Evolutionary conservation across 2,888 invertebrate species (phyloP).

Genomic region (Diplazon laetatorius): DNA sequence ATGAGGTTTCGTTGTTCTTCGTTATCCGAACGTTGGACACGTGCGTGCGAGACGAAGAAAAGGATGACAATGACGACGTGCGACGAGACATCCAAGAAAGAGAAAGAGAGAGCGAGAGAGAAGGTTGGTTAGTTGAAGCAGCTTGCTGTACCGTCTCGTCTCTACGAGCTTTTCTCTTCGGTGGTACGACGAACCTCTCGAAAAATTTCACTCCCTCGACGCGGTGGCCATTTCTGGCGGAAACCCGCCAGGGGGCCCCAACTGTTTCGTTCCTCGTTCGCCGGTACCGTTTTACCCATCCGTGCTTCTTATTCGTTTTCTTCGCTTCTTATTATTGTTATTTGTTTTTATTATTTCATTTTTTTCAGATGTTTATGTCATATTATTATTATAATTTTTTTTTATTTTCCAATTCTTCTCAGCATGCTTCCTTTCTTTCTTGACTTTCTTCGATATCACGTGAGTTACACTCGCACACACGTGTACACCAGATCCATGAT

Average conservation of each 20-base stretch:
- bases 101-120: too few relatives aligned
- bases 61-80: background rate
- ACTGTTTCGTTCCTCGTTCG: slow-evolving; percentile 15
- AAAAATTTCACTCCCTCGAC: slow-evolving; percentile 61
- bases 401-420: slow-evolving; percentile 27
- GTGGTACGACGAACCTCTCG: slow-evolving; percentile 60
- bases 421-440: slow-evolving; percentile 3
- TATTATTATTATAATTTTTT: slow-evolving; percentile 15
- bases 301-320: slow-evolving; percentile 53
- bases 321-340: slow-evolving; percentile 58
- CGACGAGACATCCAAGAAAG: slow-evolving; percentile 62
- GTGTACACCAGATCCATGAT: too few relatives aligned
- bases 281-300: slow-evolving; percentile 47
- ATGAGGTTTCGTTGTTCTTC: slow-evolving; percentile 48
- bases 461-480: too few relatives aligned
- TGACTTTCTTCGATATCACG: slow-evolving; percentile 25
- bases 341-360: slow-evolving; percentile 55
- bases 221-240: slow-evolving; percentile 56
- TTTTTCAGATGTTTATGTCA: slow-evolving; percentile 20
- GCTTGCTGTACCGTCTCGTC: slow-evolving; percentile 64
- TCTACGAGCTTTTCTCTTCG: slow-evolving; percentile 36
- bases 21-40: slow-evolving; percentile 18
- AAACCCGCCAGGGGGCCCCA: slow-evolving; percentile 19
- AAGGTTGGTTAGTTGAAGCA: slow-evolving; percentile 77
- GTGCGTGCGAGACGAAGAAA: slow-evolving; percentile 36